A percentile compares a stretch with the other conserved stretches of the same genome.
Conservation (phyloP, 2,888 invertebrate species). For the Smittia aterrima region DNA sequence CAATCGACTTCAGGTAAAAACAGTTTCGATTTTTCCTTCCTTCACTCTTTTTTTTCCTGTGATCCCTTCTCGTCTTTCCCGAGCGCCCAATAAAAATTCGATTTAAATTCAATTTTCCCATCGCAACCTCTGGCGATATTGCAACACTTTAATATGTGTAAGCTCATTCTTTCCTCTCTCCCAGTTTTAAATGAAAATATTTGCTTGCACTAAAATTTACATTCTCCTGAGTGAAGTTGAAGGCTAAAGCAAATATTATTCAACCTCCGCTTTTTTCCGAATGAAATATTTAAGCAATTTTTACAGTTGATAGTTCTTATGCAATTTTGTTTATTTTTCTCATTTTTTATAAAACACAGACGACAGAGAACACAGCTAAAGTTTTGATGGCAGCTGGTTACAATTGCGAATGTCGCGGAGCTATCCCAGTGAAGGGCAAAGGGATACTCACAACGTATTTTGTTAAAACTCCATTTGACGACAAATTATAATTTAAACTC, state of each 20-base stretch:
- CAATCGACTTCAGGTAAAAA: conserved; percentile 73
- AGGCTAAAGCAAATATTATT: too few relatives aligned
- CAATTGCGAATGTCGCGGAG: conserved; percentile 84
- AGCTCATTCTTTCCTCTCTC: too few relatives aligned
- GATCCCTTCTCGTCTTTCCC: background rate
- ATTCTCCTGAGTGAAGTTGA: too few relatives aligned
- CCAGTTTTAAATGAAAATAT: too few relatives aligned
- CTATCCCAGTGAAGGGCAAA: conserved; percentile 93
- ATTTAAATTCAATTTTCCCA: conserved; percentile 15
- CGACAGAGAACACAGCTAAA: conserved; percentile 78
- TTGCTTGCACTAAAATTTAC: too few relatives aligned
- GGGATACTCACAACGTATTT: conserved; percentile 87
- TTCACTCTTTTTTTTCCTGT: background rate
- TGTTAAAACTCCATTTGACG: conserved; percentile 79
- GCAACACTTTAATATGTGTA: too few relatives aligned
- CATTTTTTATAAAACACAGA: conserved; percentile 54
- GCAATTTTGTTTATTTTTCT: too few relatives aligned
- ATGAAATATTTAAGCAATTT: too few relatives aligned
- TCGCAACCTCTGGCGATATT: too few relatives aligned
- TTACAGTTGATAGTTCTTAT: too few relatives aligned
- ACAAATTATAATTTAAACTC: conserved; percentile 45
- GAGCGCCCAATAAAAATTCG: background rate
- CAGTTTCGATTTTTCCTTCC: conserved; percentile 6
- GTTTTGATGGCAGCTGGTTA: conserved; percentile 83
- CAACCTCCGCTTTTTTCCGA: too few relatives aligned